Evolutionary conservation across 92 coral and sea anemone species (phyloP).

Genomic region (Zoanthus solanderi): DNA sequence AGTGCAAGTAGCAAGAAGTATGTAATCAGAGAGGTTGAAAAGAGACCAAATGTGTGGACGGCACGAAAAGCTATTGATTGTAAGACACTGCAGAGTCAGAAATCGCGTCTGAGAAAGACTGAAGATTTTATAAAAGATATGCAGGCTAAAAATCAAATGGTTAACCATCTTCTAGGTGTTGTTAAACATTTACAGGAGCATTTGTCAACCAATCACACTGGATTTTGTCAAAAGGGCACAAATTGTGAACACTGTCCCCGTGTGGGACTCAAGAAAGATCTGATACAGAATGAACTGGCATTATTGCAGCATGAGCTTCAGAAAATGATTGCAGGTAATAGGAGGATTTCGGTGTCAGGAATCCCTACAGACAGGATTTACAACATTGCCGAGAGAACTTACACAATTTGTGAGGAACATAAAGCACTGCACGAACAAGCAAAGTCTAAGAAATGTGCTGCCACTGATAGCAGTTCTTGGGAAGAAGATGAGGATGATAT

Average conservation of each 20-base stretch:
- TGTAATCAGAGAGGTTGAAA: conserved; percentile 17
- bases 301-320: conserved; percentile 74
- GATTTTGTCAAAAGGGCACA: conserved; percentile 61
- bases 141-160: conserved; percentile 66
- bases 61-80: conserved; percentile 41
- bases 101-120: conserved; percentile 64
- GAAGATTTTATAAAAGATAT: conserved; percentile 72
- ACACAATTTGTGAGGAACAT: conserved; percentile 78
- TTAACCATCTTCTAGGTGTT: conserved; percentile 61
- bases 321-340: conserved; percentile 57
- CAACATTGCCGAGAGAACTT: conserved; percentile 75
- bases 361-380: conserved; percentile 82
- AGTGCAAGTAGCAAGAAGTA: background rate
- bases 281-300: conserved; percentile 70
- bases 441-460: conserved; percentile 40
- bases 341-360: conserved; percentile 70
- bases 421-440: conserved; percentile 66
- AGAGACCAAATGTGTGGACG: conserved; percentile 31
- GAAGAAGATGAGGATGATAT: conserved; percentile 55
- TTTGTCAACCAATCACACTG: conserved; percentile 58
- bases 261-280: conserved; percentile 67
- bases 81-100: conserved; percentile 48
- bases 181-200: conserved; percentile 69
- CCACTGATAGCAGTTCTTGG: conserved; percentile 21
- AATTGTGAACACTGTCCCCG: conserved; percentile 72